Evolutionary conservation across 1,140 invertebrate genomes (phyloP).

Genomic region (Myzus persicae): DNA sequence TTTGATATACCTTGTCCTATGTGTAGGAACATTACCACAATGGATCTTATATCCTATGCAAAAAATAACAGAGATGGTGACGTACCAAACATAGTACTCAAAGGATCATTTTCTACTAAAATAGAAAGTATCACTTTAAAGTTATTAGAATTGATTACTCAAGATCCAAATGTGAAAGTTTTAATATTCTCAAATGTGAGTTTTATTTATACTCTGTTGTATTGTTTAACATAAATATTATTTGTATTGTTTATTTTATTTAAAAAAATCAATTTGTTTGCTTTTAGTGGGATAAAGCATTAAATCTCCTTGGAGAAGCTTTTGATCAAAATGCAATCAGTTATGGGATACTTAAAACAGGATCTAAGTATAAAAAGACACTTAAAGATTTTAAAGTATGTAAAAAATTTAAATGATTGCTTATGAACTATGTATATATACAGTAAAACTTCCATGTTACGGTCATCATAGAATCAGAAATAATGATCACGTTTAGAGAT

Average conservation of each 20-base stretch:
- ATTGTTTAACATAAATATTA: slow-evolving; percentile 62
- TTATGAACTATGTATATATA: neutral
- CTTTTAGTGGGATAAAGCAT: slow-evolving; percentile 70
- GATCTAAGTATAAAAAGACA: slow-evolving; percentile 67
- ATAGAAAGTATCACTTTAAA: slow-evolving; percentile 73
- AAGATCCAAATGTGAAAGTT: slow-evolving; percentile 72
- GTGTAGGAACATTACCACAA: slow-evolving; percentile 70
- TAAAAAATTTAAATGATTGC: neutral
- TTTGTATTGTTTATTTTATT: neutral
- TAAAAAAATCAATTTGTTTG: neutral
- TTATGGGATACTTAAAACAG: slow-evolving; percentile 64
- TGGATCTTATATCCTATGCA: slow-evolving; percentile 71
- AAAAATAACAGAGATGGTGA: slow-evolving; percentile 64
- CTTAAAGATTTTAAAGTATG: slow-evolving; percentile 70
- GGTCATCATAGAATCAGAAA: too few species aligned
- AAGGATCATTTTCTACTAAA: slow-evolving; percentile 77
- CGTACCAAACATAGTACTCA: slow-evolving; percentile 61
- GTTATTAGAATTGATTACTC: slow-evolving; percentile 69
- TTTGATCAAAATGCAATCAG: slow-evolving; percentile 71
- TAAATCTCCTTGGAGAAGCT: slow-evolving; percentile 71
- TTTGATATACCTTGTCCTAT: slow-evolving; percentile 69
- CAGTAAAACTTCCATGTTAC: neutral
- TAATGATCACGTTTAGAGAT: too few species aligned
- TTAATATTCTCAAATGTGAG: slow-evolving; percentile 77
- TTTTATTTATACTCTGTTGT: slow-evolving; percentile 43